Base-by-base conservation (phyloP, 2,113 vertebrate genomes). In the Heterotis niloticus region DNA sequence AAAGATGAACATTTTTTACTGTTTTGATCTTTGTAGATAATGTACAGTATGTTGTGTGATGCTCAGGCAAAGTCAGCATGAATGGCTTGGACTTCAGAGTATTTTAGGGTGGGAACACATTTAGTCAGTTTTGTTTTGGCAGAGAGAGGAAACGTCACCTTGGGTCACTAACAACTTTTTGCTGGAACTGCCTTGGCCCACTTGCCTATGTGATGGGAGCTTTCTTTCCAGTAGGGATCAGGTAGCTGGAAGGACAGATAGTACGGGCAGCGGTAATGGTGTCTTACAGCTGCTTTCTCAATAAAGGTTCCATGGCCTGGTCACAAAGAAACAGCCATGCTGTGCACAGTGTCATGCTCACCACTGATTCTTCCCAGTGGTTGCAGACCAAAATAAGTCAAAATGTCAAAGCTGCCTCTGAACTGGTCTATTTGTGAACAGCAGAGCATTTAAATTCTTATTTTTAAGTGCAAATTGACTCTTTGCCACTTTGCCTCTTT, bases 1-100 rank as follows among this genome's bases (percentile, higher is more conserved):
- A 5, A 23, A 28, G 71, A 52, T 72, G 69, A 54, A 54, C 54
- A 51, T 26, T 74, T 74, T 74, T 74, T 54, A 51, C 71, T 57
- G 20, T 59, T 24, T 23, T 56, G 71, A 57, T 74, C 71, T 74
- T 74, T 74, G 56, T 74, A 74, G 71, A 74, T 74, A 26, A n/a
- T 51, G 4, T 57, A n/a, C n/a, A n/a, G n/a, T n/a, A 29, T 57
- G 57, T n/a, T 16, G n/a, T 57, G 51, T 7, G 17, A 18, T 51
- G 54, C 52, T 23, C 69, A 54, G 51, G 11, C 20, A 5, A 23
- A 51, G 34, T 29, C 54, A 51, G 69, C 34, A 72, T 72, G 69
- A 52, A 52, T 54, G 69, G 34, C 14, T 11, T 20, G 12, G 34
- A 72, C 69, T 54, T 26, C 17, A n/a, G 23, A 51, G 71, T 51